Base-by-base conservation (phyloP, 2,113 vertebrate genomes). In the Datnioides undecimradiatus region DNA sequence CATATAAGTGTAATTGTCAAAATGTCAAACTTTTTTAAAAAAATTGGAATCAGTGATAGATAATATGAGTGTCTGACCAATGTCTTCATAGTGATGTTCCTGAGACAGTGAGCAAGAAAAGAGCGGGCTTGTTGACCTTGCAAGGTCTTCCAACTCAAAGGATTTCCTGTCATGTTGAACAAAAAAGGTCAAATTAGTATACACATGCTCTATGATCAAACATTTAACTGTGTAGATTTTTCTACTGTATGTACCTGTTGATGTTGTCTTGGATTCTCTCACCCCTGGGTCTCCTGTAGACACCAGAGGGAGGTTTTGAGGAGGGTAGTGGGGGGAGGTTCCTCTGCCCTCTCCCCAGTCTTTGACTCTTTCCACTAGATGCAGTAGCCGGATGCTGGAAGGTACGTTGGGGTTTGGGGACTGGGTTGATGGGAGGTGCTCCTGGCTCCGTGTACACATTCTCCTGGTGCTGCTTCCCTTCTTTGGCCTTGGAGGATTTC, bases 1-100 rank as follows among this genome's bases (percentile, higher is more conserved):
- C n/a, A n/a, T n/a, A n/a, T n/a, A n/a, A 19, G 66, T 69, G 25
- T 52, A 27, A n/a, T 51, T 36, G 57, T 5, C 34, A 21, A 38
- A 38, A 60, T 23, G 43, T 66, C 9, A 68, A 36, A 40, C 3
- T 10, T 8, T 48, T 49, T 17, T 13, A 33, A 54, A 23, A 52
- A 62, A 36, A 51, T 8, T 46, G 3, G 58, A 34, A 33, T 58
- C 43, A 13, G 10, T 46, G 14, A 21, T 40, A 7, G 25, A 41
- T 34, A 69, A 14, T 3, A 48, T 0, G 73, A 13, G n/a, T 66
- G 7, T 62, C 85, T 89, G 63, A 93, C 92, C 92, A 41, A 98
- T 96, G 92, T 97, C 97, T 84, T 98, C 97, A 1, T 98, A 98
- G 89, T 97, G 87, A 76, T 98, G 97, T 73, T 97, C 96, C 88